Percentiles rank a stretch among this genome's conserved stretches.
Evolutionary conservation across 2,113 vertebrate genomes (phyloP).

Genomic region (Phycodurus eques): DNA sequence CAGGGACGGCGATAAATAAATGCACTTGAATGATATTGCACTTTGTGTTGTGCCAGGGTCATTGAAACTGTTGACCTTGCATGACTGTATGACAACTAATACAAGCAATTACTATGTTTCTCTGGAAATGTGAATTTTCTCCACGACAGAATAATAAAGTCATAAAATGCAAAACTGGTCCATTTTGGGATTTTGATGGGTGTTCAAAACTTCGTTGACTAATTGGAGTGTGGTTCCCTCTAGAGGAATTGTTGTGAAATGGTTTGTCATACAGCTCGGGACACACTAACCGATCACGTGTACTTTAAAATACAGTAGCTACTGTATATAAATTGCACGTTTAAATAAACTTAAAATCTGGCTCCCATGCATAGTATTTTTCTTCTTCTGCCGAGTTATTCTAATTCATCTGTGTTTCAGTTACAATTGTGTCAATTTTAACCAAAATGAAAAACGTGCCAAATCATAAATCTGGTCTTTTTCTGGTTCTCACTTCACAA

Average conservation of each 20-base stretch:
- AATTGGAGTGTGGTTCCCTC: conserved; percentile 51
- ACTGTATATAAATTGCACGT: background rate
- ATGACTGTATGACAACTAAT: conserved; percentile 25
- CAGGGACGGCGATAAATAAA: conserved; percentile 62
- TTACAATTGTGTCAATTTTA: background rate
- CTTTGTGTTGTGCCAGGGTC: conserved; percentile 9
- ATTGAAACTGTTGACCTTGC: conserved; percentile 31
- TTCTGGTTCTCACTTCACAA: conserved; percentile 6
- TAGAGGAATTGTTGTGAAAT: conserved; percentile 30
- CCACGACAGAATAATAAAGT: conserved; percentile 48
- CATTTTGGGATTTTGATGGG: background rate
- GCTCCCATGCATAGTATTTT: background rate
- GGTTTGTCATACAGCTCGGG: background rate
- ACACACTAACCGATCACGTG: background rate
- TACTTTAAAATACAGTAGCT: background rate
- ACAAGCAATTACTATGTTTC: conserved; percentile 1
- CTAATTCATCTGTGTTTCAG: background rate
- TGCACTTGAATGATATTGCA: conserved; percentile 1
- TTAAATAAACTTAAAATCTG: background rate
- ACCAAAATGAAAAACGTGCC: background rate
- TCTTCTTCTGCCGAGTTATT: background rate
- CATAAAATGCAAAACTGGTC: conserved; percentile 27
- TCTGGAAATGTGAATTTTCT: conserved; percentile 6
- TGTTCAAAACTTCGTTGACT: background rate
- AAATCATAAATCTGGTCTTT: background rate